Percentiles rank a stretch among this genome's conserved stretches.
These are phyloP conservation scores for Calameuta idolon DNA, from an alignment of 2,888 invertebrate species.

Conservation along the genomic window DNA sequence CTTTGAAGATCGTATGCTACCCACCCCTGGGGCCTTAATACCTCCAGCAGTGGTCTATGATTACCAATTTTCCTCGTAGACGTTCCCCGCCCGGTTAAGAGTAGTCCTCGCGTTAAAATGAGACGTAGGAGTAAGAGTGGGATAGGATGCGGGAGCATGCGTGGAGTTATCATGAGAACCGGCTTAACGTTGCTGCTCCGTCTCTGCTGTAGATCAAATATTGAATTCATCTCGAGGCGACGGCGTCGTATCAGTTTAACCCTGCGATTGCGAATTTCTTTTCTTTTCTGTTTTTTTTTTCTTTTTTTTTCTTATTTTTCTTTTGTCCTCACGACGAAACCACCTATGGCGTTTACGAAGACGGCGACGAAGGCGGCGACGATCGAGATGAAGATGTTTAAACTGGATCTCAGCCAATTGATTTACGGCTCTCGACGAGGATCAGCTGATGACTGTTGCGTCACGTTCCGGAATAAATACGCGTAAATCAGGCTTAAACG, in stretches of 20 bases:
- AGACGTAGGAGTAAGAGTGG: background rate
- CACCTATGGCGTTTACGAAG: background rate
- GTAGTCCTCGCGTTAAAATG: background rate
- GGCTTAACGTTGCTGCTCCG: background rate
- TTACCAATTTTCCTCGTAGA: conserved; percentile 66
- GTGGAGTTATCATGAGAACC: background rate
- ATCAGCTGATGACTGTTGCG: conserved; percentile 24
- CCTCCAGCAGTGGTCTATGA: conserved; percentile 65
- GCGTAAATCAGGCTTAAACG: conserved; percentile 62
- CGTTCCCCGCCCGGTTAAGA: conserved; percentile 52
- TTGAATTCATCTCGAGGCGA: background rate
- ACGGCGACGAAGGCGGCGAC: background rate
- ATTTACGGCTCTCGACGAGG: conserved; percentile 21
- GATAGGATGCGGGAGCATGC: background rate
- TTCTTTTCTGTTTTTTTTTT: background rate
- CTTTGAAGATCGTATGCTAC: conserved; percentile 62
- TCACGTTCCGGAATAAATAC: conserved; percentile 46
- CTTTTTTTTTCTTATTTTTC: background rate
- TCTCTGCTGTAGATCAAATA: background rate
- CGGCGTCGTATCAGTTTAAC: background rate
- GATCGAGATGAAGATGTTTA: conserved; percentile 17
- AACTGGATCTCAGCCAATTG: conserved; percentile 22
- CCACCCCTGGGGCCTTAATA: conserved; percentile 60
- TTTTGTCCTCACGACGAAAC: background rate
- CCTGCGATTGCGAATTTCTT: background rate